These are phyloP conservation scores for Steinernema hermaphroditum DNA, from an alignment of 2,888 invertebrate genomes.

Conservation along the genomic window DNA sequence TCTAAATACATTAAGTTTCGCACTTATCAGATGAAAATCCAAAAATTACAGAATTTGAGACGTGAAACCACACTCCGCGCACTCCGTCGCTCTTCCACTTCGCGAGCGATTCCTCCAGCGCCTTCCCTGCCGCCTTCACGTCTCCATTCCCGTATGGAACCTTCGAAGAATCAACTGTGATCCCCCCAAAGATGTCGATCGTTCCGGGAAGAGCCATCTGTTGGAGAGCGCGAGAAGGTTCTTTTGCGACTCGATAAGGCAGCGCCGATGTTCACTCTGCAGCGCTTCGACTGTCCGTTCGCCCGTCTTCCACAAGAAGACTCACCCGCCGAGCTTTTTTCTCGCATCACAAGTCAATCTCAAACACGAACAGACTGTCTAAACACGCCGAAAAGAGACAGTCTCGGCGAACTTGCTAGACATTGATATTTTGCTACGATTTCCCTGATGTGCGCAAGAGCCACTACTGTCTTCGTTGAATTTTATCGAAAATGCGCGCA, in stretches of 20 bases:
- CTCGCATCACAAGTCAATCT: no score
- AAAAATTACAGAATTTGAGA: constrained; percentile 70
- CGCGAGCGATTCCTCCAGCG: constrained; percentile 69
- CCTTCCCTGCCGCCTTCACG: background rate
- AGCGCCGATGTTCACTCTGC: background rate
- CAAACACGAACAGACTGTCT: no score
- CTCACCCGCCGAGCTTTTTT: no score
- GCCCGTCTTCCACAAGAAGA: no score
- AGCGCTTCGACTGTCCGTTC: no score
- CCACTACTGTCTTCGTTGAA: background rate
- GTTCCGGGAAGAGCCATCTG: constrained; percentile 6
- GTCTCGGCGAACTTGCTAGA: no score
- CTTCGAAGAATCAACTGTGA: constrained; percentile 36
- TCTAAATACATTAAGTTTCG: constrained; percentile 65
- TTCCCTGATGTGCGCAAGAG: background rate
- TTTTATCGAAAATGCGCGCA: background rate
- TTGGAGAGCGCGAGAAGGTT: no score
- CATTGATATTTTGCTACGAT: no score
- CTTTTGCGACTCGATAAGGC: no score
- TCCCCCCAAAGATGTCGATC: constrained; percentile 38
- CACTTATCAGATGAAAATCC: background rate
- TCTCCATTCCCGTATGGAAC: background rate
- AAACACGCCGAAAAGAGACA: no score
- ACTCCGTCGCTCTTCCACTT: constrained; percentile 75
- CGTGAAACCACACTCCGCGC: constrained; percentile 81